A percentile compares a stretch with the other conserved stretches of the same genome.
phyloP scores from a whole-genome alignment of 2,113 vertebrate species.

The Sylvilagus bachmani region DNA sequence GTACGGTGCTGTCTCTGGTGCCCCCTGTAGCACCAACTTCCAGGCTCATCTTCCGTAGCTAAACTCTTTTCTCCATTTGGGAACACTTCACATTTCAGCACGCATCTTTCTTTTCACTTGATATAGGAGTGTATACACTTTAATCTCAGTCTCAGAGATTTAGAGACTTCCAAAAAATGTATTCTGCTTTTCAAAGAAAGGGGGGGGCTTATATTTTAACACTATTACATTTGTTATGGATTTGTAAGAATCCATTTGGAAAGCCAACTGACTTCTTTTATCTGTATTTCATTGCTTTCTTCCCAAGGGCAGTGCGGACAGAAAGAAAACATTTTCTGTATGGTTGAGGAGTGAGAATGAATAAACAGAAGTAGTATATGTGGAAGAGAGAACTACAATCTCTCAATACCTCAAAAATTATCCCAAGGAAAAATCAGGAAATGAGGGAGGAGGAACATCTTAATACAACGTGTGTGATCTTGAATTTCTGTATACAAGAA shows the following conservation, averaged over 20 bases:
- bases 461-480: not conserved
- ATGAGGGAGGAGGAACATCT: not conserved
- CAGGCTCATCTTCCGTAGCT: not conserved
- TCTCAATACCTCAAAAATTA: not conserved
- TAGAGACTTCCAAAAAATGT: constrained; percentile 22
- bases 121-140: not conserved
- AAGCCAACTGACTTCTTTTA: not conserved
- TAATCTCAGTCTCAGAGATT: not conserved
- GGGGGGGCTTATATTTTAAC: not conserved
- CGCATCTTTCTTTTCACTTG: not conserved
- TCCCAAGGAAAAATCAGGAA: not conserved
- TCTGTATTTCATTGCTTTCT: not conserved
- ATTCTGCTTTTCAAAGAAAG: not conserved
- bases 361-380: not conserved
- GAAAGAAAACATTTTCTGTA: not conserved
- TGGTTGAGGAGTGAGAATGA: not conserved
- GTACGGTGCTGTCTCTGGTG: accelerated
- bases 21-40: not conserved
- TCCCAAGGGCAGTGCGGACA: not conserved
- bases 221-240: not conserved
- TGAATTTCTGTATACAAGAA: not conserved
- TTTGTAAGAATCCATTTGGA: constrained; percentile 9
- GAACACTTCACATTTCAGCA: not conserved
- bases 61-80: not conserved
- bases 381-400: not conserved